Evolutionary conservation across 2,797 vertebrate species (phyloP), one percentile per base, ranked within the genome.

Genomic region (Notolepis coatsorum): DNA sequence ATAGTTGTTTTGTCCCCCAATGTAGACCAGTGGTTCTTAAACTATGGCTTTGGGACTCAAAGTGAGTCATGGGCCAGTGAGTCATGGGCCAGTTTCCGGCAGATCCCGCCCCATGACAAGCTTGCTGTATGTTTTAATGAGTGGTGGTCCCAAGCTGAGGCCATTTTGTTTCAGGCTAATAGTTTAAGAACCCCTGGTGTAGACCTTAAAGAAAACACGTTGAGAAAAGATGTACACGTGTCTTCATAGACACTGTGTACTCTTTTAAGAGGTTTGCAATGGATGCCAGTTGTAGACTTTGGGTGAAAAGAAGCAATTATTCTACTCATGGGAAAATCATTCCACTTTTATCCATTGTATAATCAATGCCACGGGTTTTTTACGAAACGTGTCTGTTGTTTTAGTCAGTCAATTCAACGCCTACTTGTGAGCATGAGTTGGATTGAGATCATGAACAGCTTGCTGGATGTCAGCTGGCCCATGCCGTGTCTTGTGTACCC

Each of bases 391-490:
- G 28, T 77, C 27, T 77, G 24, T 58, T 61, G 18, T 49, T 59
- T n/a, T n/a, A n/a, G 10, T 68, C 41, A 59, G 68, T 82, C 75
- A 80, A 79, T 84, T 81, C 83, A 79, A 53, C 79, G 25, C 12
- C 27, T n/a, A 59, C 60, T n/a, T 89, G 84, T 89, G 89, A 84
- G 92, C 88, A 89, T 88, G 92, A 52, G 92, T 90, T 93, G 84
- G 93, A 90, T 77, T 86, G 91, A 89, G 81, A 92, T 92, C 91
- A 93, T 92, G 89, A 81, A 87, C 91, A 83, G 92, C 92, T 95
- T 94, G 94, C 65, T 10, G 52, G 58, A 60, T 79, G 87, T 83
- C 75, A 82, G 89, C 84, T 83, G 81, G 90, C 91, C 89, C 86
- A 90, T 93, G 90, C 89, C 88, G 88, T 85, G 81, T 90, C 88